These are phyloP conservation scores for Ormyrus nitidulus DNA, from an alignment of 2,888 invertebrate genomes.

Conservation along the genomic window DNA sequence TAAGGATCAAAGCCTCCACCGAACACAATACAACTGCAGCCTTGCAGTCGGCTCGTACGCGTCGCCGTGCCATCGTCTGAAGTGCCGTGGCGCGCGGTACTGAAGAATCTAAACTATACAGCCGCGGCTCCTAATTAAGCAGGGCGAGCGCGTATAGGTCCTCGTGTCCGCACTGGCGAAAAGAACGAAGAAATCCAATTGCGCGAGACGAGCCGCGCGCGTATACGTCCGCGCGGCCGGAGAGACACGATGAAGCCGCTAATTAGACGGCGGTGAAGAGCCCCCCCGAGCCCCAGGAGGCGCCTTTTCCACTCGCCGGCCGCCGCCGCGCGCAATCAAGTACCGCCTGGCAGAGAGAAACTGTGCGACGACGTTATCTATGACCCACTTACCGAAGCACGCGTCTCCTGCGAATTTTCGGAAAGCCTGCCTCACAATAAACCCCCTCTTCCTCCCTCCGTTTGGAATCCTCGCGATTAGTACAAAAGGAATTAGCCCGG, in stretches of 20 bases:
- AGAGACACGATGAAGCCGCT: conserved; percentile 36
- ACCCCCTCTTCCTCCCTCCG: background rate
- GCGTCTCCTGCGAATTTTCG: background rate
- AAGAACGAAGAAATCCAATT: conserved; percentile 47
- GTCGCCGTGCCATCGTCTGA: conserved; percentile 3
- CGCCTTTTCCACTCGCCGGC: too few relatives aligned
- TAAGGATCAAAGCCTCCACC: too few relatives aligned
- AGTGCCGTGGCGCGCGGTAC: background rate
- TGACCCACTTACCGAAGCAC: conserved; percentile 38
- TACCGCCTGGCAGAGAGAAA: background rate
- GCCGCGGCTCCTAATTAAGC: conserved; percentile 23
- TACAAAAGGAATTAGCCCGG: conserved; percentile 21
- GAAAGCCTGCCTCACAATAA: background rate
- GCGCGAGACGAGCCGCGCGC: background rate
- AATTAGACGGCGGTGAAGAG: conserved; percentile 42
- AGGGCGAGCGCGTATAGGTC: background rate
- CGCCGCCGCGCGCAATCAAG: conserved; percentile 35
- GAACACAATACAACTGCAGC: too few relatives aligned
- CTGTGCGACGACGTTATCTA: conserved; percentile 38
- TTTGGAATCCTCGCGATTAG: conserved; percentile 42
- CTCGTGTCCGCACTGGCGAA: background rate
- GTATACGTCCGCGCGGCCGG: conserved; percentile 14
- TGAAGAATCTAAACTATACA: conserved; percentile 28
- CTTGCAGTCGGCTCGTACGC: background rate
- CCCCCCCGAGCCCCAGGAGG: background rate